Percentiles rank a stretch among this genome's conserved stretches.
phyloP scores from a whole-genome alignment of 2,888 invertebrate species.

The Blastobasis adustella region DNA sequence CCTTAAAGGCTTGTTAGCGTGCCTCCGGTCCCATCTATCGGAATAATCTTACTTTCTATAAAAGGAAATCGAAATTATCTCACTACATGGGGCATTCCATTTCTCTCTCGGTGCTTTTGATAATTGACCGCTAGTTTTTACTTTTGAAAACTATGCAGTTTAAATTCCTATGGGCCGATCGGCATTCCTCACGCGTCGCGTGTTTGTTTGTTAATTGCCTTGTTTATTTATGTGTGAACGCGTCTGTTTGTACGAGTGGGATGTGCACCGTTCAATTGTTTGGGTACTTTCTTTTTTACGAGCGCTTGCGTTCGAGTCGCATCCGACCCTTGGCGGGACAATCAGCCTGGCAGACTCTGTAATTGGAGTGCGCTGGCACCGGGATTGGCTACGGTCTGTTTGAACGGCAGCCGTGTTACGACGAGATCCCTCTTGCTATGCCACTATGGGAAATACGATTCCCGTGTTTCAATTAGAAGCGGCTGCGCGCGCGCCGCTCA shows the following conservation, averaged over 20 bases:
- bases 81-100: constrained; percentile 63
- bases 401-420: too few species aligned
- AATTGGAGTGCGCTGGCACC: too few species aligned
- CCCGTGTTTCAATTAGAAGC: constrained; percentile 36
- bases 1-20: constrained; percentile 34
- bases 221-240: neutral
- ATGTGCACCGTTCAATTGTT: neutral
- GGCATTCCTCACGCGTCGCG: constrained; percentile 34
- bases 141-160: constrained; percentile 42
- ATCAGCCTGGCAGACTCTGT: too few species aligned
- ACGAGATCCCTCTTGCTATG: too few species aligned
- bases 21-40: constrained; percentile 40
- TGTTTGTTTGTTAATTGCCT: constrained; percentile 5
- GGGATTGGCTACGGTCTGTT: too few species aligned
- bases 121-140: constrained; percentile 56
- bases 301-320: constrained; percentile 13
- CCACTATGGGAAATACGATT: constrained; percentile 36
- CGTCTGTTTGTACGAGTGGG: neutral
- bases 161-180: constrained; percentile 33
- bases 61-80: constrained; percentile 73
- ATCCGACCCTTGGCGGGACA: too few species aligned
- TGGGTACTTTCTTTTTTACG: constrained; percentile 18
- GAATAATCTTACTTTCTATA: constrained; percentile 71
- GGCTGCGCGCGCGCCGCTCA: too few species aligned
- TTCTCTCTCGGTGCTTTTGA: constrained; percentile 65